Percentiles rank a stretch among this genome's conserved stretches.
Evolutionary conservation across 2,113 vertebrate species (phyloP).

Genomic region (Pica pica): DNA sequence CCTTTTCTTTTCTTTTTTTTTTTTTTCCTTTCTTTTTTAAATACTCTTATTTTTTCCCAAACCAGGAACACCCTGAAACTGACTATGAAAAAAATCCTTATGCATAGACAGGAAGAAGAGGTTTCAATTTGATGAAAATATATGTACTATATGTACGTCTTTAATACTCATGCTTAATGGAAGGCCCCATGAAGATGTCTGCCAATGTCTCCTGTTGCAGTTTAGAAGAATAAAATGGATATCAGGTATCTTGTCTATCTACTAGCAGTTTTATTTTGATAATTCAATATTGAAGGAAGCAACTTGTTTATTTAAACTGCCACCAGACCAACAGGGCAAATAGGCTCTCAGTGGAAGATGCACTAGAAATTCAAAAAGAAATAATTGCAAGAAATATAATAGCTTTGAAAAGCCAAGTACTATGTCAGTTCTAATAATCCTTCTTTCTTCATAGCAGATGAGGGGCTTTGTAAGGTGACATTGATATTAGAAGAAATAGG

Average conservation of each 20-base stretch:
- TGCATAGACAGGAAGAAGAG: not conserved
- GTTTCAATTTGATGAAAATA: not conserved
- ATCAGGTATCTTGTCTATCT: not conserved
- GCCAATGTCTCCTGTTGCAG: not conserved
- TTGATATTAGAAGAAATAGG: not conserved
- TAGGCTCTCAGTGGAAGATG: not conserved
- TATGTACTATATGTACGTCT: not conserved
- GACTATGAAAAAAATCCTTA: not conserved
- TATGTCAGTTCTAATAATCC: not conserved
- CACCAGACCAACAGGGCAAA: not conserved
- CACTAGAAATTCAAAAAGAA: not conserved
- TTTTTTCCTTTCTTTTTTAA: not conserved
- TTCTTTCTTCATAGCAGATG: not conserved
- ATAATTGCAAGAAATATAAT: not conserved
- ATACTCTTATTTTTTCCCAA: not conserved
- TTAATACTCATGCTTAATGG: not conserved
- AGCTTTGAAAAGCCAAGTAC: constrained; percentile 3
- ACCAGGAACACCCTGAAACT: not conserved
- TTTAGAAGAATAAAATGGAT: not conserved
- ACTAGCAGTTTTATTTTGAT: not conserved
- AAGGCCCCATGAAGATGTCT: not conserved
- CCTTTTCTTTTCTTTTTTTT: not conserved
- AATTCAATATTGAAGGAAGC: not conserved
- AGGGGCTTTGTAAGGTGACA: constrained; percentile 4
- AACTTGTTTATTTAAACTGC: not conserved